phyloP scores from a whole-genome alignment of 2,797 vertebrate species.

The Steatocranus sp. region DNA sequence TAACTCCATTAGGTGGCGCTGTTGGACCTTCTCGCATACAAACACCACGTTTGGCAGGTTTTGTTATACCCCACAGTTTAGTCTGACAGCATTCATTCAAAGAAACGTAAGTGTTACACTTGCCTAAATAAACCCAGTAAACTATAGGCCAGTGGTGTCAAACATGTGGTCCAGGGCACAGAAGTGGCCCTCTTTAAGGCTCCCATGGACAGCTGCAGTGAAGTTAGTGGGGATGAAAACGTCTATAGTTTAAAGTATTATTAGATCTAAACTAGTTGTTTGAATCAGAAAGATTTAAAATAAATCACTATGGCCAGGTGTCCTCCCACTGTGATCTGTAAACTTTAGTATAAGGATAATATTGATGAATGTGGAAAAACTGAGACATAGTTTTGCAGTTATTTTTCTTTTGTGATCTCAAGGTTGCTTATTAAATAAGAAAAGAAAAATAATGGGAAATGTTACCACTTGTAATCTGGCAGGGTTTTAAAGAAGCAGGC shows the following conservation, averaged over 20 bases:
- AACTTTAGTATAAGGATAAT: not conserved
- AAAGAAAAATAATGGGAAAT: not conserved
- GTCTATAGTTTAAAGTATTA: not conserved
- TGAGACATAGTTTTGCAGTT: not conserved
- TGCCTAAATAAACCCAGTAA: not conserved
- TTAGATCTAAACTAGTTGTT: not conserved
- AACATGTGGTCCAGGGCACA: not conserved
- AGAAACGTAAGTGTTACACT: not conserved
- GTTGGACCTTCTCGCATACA: not conserved
- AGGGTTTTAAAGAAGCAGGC: not conserved
- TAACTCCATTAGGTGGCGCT: not conserved
- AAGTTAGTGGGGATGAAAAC: not conserved
- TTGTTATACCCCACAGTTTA: not conserved
- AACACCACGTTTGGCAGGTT: not conserved
- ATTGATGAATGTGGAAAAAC: not conserved
- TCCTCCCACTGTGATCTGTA: not conserved
- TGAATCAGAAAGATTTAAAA: not conserved
- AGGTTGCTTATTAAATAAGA: not conserved
- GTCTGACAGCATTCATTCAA: not conserved
- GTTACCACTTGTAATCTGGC: not conserved
- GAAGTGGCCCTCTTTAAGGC: not conserved
- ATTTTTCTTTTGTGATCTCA: not conserved
- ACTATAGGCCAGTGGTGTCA: not conserved
- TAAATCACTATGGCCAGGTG: not conserved
- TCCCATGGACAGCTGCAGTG: not conserved